Conservation (phyloP, 37 sponge, comb jelly and placozoan genomes). For the Beroe ovata region DNA sequence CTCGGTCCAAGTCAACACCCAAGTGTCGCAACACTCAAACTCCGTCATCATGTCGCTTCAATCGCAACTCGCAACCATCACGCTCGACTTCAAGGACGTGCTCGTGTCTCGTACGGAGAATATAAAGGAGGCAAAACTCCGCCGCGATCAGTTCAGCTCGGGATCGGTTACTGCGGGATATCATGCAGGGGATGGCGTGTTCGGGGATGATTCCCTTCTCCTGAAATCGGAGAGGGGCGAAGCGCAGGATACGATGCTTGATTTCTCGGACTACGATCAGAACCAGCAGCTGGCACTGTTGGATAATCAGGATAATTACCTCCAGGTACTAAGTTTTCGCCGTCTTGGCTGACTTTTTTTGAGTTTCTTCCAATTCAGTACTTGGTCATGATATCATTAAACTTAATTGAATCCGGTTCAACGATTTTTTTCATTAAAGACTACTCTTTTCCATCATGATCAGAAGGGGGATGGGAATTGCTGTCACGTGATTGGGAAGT, state of each 20-base stretch:
- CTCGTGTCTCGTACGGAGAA: slow-evolving; percentile 69
- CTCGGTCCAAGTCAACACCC: slow-evolving; percentile 41
- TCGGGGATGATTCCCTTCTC: neutral
- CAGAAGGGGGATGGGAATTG: too few species aligned
- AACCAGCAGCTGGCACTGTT: slow-evolving; percentile 32
- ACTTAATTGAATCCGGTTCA: too few species aligned
- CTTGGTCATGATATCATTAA: too few species aligned
- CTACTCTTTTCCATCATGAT: too few species aligned
- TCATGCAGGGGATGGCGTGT: slow-evolving; percentile 5
- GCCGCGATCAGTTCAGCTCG: slow-evolving; percentile 62
- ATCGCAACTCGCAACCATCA: slow-evolving; percentile 83
- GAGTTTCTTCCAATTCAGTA: too few species aligned
- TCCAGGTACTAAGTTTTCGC: too few species aligned
- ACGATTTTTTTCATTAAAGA: too few species aligned
- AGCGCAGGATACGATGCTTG: neutral
- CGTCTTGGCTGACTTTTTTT: too few species aligned
- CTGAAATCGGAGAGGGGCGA: slow-evolving; percentile 11
- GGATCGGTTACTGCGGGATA: neutral
- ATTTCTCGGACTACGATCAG: slow-evolving; percentile 8
- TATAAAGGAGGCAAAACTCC: slow-evolving; percentile 37
- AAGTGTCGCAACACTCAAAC: slow-evolving; percentile 46
- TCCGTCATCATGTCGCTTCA: slow-evolving; percentile 69
- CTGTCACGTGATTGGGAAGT: too few species aligned
- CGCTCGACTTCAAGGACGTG: slow-evolving; percentile 90
- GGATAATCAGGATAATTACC: slow-evolving; percentile 35